phyloP scores from a whole-genome alignment of 2,888 invertebrate species.

The Acleris literana region DNA sequence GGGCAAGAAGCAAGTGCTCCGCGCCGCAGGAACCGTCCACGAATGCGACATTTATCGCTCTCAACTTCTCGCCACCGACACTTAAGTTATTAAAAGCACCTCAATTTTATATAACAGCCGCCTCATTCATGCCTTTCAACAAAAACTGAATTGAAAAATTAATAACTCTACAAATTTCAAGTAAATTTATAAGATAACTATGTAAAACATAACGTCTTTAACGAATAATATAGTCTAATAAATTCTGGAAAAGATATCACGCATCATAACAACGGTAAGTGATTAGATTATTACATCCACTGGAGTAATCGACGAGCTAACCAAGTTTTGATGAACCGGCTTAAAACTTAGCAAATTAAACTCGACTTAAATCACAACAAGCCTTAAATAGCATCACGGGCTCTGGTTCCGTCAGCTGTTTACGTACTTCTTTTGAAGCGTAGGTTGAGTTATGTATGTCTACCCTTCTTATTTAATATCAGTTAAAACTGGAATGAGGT shows the following conservation, averaged over 20 bases:
- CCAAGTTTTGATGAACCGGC: conserved; percentile 34
- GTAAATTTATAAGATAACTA: neutral
- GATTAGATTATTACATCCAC: conserved; percentile 32
- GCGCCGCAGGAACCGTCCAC: neutral
- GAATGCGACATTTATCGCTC: conserved; percentile 10
- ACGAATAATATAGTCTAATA: neutral
- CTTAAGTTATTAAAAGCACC: conserved; percentile 17
- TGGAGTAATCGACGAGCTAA: conserved; percentile 27
- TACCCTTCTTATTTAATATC: conserved; percentile 6
- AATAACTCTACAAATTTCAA: neutral
- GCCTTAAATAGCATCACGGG: conserved; percentile 16
- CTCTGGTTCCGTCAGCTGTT: conserved; percentile 10
- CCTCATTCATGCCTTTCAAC: conserved; percentile 9
- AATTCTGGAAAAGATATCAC: conserved; percentile 9
- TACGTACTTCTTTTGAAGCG: conserved; percentile 7
- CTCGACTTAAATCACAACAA: conserved; percentile 28
- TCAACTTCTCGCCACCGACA: conserved; percentile 9
- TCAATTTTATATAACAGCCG: conserved; percentile 30
- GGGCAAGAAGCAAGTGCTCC: conserved; percentile 1
- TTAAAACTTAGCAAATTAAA: conserved; percentile 34
- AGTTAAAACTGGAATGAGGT: neutral
- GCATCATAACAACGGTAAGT: conserved; percentile 26
- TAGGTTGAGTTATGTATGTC: neutral
- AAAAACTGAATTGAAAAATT: neutral
- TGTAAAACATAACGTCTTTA: neutral